Evolutionary conservation across 2,888 invertebrate genomes (phyloP), one percentile per base, ranked within the genome.

Genomic region (Flabesymbios commensalis): DNA sequence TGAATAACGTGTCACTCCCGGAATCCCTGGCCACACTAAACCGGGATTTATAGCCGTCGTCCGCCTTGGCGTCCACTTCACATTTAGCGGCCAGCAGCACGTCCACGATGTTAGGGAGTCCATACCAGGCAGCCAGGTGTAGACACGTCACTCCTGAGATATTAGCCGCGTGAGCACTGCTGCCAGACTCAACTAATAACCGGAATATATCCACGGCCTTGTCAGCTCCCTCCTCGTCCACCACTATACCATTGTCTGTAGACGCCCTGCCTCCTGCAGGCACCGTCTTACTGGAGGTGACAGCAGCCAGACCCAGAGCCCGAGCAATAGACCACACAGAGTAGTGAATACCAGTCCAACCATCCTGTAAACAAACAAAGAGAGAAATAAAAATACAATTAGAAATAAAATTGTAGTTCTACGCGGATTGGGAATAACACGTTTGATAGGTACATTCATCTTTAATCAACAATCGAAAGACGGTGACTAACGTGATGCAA

Each of bases 121-220:
- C 65, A 43, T 68, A 69, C 67, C 64, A 68, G 51, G 63, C 61
- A 10, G 59, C 67, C 29, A 69, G 24, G 32, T 69, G 69, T n/a
- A 69, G 51, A 33, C 47, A 29, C 14, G 65, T 63, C 36, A 69
- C 61, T 3, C 51, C 57, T 10, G 67, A 64, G 17, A 60, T 45
- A 42, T 67, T 68, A 24, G 36, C 31, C 17, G 49, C 59, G n/a
- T 43, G 48, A 2, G 51, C 45, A 36, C 52, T 36, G 36, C 29
- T 32, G 7, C 59, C 57, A 10, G 31, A 54, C 31, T 26, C 45
- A 26, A 65, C 39, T 42, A 63, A 39, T 24, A 51, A 28, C 22
- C 54, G 28, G 24, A 63, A 48, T 31, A 63, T 63, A 48, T 24
- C 57, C 29, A 51, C 33, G 4, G 60, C 53, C 36, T 39, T 29